These are phyloP conservation scores for Paramormyrops hopkinsi DNA, from an alignment of 2,797 vertebrate genomes.

Conservation along the genomic window DNA sequence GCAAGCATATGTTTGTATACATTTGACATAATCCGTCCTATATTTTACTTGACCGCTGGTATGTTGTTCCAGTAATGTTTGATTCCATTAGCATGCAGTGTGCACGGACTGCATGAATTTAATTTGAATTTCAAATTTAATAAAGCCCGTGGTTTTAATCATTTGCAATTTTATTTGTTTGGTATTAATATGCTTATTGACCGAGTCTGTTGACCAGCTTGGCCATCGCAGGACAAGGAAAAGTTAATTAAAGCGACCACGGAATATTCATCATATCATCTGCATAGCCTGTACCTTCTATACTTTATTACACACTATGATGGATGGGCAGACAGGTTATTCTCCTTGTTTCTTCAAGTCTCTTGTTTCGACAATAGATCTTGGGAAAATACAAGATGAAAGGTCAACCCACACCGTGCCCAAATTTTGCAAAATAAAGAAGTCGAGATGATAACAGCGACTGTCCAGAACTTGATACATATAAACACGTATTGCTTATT, in stretches of 20 bases:
- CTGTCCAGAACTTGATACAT: background rate
- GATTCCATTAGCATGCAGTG: constrained; percentile 85
- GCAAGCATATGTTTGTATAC: background rate
- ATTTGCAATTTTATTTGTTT: constrained; percentile 99
- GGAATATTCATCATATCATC: constrained; percentile 99
- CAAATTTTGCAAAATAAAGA: constrained; percentile 40
- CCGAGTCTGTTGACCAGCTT: constrained; percentile 99
- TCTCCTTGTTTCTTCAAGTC: constrained; percentile 94
- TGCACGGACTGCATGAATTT: constrained; percentile 91
- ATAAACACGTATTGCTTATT: background rate
- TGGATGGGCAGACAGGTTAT: constrained; percentile 94
- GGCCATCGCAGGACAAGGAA: constrained; percentile 99
- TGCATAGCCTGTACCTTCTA: constrained; percentile 89
- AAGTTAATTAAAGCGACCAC: constrained; percentile 99
- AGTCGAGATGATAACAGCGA: background rate
- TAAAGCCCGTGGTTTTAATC: constrained; percentile 99
- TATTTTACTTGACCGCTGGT: constrained; percentile 58
- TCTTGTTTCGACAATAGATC: constrained; percentile 81
- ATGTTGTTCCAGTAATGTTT: constrained; percentile 68
- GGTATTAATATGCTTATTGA: constrained; percentile 99
- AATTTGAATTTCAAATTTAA: constrained; percentile 99
- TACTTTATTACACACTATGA: constrained; percentile 94
- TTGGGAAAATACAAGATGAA: constrained; percentile 80
- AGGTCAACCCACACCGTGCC: constrained; percentile 60
- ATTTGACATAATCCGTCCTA: background rate